Percentiles rank a stretch among this genome's conserved stretches.
These are phyloP conservation scores for Oreocharis arfaki DNA, from an alignment of 2,113 vertebrate species.

Conservation along the genomic window DNA sequence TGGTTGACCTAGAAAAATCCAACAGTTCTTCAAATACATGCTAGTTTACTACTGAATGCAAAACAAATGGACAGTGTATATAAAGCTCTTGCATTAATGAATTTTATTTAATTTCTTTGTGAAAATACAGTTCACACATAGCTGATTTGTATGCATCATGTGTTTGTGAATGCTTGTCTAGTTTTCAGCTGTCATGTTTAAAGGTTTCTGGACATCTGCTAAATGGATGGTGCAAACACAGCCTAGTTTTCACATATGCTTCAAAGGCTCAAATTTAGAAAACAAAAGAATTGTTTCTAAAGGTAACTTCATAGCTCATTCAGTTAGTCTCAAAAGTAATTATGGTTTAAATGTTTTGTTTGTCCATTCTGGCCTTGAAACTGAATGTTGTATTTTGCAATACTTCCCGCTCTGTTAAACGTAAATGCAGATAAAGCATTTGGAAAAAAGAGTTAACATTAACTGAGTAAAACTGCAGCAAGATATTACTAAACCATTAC, in stretches of 20 bases:
- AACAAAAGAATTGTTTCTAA: background rate
- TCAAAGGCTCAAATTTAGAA: background rate
- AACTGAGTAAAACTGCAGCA: background rate
- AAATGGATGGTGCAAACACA: background rate
- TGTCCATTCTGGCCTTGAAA: background rate
- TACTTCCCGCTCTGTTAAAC: background rate
- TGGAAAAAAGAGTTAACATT: background rate
- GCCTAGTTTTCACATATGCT: background rate
- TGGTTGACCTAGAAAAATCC: background rate
- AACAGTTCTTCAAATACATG: background rate
- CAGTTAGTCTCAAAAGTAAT: background rate
- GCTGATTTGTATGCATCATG: background rate
- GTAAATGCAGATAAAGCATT: background rate
- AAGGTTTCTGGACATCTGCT: conserved; percentile 3
- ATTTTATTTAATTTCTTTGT: background rate
- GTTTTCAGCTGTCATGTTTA: conserved; percentile 15
- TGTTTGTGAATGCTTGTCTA: background rate
- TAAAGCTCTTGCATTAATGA: background rate
- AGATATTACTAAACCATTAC: background rate
- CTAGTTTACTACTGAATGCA: background rate
- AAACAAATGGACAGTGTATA: background rate
- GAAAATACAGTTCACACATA: background rate
- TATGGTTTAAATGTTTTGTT: background rate
- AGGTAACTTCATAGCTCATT: background rate
- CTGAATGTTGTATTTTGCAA: background rate